A percentile compares a stretch with the other conserved stretches of the same genome.
Evolutionary conservation across 2,113 vertebrate species (phyloP).

Genomic region (Sminthopsis crassicaudata): DNA sequence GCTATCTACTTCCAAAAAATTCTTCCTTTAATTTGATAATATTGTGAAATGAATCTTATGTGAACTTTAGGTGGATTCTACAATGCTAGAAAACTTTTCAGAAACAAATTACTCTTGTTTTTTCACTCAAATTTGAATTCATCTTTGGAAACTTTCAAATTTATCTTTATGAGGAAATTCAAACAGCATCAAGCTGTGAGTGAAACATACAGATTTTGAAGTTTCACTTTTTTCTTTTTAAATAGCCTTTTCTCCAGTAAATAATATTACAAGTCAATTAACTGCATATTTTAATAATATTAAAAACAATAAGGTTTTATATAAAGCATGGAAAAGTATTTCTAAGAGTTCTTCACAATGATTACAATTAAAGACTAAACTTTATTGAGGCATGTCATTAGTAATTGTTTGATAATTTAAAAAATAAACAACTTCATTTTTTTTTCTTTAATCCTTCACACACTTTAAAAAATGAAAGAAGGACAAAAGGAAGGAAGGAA

Average conservation of each 20-base stretch:
- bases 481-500: background rate
- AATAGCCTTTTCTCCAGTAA: too few species aligned
- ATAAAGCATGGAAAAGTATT: background rate
- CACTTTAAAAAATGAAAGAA: background rate
- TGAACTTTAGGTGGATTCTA: background rate
- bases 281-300: background rate
- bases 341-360: background rate
- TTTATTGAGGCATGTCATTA: background rate
- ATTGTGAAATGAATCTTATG: background rate
- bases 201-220: too few species aligned
- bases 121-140: background rate
- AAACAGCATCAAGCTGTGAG: background rate
- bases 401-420: background rate
- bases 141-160: background rate
- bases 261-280: too few species aligned
- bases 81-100: background rate
- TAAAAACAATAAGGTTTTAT: background rate
- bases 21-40: background rate
- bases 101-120: background rate
- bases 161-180: background rate
- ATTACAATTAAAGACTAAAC: background rate
- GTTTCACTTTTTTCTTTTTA: too few species aligned
- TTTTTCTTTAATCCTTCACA: background rate
- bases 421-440: background rate
- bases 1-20: background rate